Evolutionary conservation across 2,888 invertebrate genomes (phyloP), one percentile per base, ranked within the genome.

Genomic region (Cryptocephalus primarius): DNA sequence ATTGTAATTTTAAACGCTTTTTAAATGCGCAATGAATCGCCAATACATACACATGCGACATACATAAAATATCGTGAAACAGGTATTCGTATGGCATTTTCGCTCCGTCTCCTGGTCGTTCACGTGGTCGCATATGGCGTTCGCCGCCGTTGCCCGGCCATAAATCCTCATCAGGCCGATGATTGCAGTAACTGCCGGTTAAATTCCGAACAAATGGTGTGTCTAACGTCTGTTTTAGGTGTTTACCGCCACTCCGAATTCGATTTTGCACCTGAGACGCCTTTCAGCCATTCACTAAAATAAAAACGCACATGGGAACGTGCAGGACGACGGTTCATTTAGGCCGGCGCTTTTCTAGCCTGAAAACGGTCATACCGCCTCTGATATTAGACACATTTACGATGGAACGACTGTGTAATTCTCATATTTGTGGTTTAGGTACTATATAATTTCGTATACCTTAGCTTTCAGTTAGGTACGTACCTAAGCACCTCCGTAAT

Each of bases 211-310:
- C 55, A 54, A 58, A 59, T 55, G 59, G 60, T 54, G 60, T 59
- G 51, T 54, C 51, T 55, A 55, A 61, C 55, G 54, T 55, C 52
- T 52, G 48, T 57, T 57, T 60, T 59, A 59, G 59, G 60, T 58
- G 60, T 58, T 56, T 55, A 51, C 51, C 45, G 49, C 55, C 59
- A 60, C 59, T 59, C 52, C 53, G 47, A 48, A 47, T 48, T 52
- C 51, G 47, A 53, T 57, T 55, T 51, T 39, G 50, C 61, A 61
- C 59, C 60, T 61, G 60, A 58, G 50, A 47, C 50, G 39, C 43
- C 42, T 42, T 42, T 42, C 32, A 42, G 33, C 42, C 32, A 33
- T 42, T 31, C 36, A 22, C 22, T 22, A 22, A 22, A 22, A 22
- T 22, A 22, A 22, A 22, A 22, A 22, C 22, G 22, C 22, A 22